A percentile compares a stretch with the other conserved stretches of the same genome.
Evolutionary conservation across 2,888 invertebrate species (phyloP).

Genomic region (Escarpia spicata): DNA sequence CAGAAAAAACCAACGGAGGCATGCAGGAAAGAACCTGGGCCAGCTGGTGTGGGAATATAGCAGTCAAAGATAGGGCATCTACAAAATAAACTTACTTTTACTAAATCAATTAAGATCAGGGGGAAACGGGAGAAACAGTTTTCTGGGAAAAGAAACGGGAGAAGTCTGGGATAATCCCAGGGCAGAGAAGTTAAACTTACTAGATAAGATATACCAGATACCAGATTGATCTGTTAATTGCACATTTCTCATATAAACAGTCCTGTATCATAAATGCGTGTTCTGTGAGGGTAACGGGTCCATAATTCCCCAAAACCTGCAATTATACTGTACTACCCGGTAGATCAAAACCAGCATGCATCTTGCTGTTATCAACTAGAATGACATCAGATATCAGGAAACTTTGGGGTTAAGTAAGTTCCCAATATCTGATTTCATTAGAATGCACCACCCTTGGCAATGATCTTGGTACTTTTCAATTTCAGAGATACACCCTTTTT

Average conservation of each 20-base stretch:
- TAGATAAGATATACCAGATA: not conserved
- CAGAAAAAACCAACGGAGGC: not conserved
- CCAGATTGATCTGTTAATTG: not conserved
- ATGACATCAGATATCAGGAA: not conserved
- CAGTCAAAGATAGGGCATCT: not conserved
- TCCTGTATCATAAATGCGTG: not conserved
- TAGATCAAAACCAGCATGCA: conserved; percentile 10
- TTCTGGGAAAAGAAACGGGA: not conserved
- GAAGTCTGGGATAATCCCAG: not conserved
- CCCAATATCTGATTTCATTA: not conserved
- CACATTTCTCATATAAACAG: not conserved
- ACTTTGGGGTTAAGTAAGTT: conserved; percentile 2
- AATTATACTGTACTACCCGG: not conserved
- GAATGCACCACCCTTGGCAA: not conserved
- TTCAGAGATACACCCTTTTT: not conserved
- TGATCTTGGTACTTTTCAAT: not conserved
- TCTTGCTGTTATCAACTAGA: not conserved
- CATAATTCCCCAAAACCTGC: not conserved
- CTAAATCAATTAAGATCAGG: not conserved
- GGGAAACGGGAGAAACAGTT: conserved; percentile 6
- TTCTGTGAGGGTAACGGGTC: not conserved
- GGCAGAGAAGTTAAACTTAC: conserved; percentile 3
- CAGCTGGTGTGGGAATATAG: not conserved
- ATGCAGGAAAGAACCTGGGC: not conserved
- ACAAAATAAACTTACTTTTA: not conserved